Conservation (phyloP, 2,797 vertebrate genomes). For the Muscicapa striata region DNA sequence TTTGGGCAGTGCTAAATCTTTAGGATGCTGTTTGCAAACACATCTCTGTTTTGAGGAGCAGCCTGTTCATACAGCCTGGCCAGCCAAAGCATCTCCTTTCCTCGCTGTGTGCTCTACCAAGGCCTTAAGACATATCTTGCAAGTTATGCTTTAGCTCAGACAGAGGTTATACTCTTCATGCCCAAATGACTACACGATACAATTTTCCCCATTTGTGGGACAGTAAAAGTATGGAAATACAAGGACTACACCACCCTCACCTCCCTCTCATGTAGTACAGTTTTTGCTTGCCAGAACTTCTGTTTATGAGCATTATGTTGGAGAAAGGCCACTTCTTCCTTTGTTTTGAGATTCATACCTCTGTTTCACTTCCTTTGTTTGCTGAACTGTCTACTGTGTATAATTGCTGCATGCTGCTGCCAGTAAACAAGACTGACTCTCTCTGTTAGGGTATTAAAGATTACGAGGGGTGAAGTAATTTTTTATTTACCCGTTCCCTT, state of each 20-base stretch:
- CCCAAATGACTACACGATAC: rapidly evolving
- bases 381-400: neutral
- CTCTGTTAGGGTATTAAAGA: neutral
- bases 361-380: neutral
- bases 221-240: neutral
- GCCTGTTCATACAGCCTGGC: neutral
- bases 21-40: neutral
- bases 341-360: neutral
- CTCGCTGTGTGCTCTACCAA: neutral
- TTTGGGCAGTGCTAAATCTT: neutral
- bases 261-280: neutral
- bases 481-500: neutral
- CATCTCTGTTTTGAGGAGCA: neutral
- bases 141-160: neutral
- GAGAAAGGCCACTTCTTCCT: neutral
- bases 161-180: neutral
- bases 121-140: rapidly evolving
- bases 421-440: neutral
- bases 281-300: neutral
- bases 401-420: neutral
- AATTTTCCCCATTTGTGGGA: neutral
- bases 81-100: neutral
- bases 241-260: neutral
- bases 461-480: neutral
- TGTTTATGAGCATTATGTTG: neutral